Evolutionary conservation across 2,888 invertebrate species (phyloP).

Genomic region (Hydrotaea diabolus): DNA sequence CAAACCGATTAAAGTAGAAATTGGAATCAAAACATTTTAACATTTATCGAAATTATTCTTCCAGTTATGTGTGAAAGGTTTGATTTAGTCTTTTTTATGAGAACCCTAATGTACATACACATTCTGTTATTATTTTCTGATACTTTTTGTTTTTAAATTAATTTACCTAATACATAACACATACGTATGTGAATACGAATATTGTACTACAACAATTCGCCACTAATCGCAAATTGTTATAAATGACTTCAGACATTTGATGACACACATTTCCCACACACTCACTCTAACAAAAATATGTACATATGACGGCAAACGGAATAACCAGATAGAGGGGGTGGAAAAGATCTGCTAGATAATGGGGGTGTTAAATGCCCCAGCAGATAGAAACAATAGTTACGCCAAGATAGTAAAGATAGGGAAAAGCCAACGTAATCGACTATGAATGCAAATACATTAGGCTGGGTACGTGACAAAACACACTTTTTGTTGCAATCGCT

Average conservation of each 20-base stretch:
- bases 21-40: no score
- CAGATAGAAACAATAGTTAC: conserved; percentile 35
- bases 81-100: no score
- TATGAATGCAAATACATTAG: conserved; percentile 17
- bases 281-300: neutral
- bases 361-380: neutral
- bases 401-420: neutral
- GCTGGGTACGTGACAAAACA: no score
- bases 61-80: no score
- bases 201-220: conserved; percentile 19
- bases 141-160: neutral
- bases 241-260: conserved; percentile 30
- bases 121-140: no score
- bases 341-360: conserved; percentile 13
- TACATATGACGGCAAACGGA: neutral
- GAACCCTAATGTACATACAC: no score
- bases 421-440: neutral
- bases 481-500: no score
- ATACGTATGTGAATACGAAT: conserved; percentile 15
- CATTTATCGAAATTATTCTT: no score
- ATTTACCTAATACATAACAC: neutral
- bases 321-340: neutral
- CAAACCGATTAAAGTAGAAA: no score
- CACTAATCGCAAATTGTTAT: conserved; percentile 28
- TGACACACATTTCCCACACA: neutral